phyloP scores from a whole-genome alignment of 2,888 invertebrate genomes.

The Nemapogon koenigi region DNA sequence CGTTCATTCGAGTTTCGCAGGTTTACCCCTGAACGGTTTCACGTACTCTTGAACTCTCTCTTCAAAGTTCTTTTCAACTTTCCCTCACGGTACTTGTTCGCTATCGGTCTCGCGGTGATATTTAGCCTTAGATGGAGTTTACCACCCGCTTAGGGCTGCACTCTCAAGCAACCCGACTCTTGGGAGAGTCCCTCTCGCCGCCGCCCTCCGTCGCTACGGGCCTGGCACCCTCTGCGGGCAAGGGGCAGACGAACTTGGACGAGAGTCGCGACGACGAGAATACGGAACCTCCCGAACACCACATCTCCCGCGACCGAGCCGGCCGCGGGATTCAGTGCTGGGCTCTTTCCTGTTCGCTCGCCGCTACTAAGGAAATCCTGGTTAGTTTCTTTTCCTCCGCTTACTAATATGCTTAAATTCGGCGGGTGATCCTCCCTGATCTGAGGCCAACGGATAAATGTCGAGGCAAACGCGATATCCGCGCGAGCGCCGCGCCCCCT shows the following conservation, averaged over 20 bases:
- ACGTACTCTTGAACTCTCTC: conserved; percentile 61
- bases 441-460: conserved; percentile 35
- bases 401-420: conserved; percentile 73
- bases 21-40: conserved; percentile 60
- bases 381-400: conserved; percentile 76
- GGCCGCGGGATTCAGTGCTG: conserved; percentile 50
- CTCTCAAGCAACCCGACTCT: conserved; percentile 67
- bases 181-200: conserved; percentile 27
- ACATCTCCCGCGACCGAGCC: conserved; percentile 46
- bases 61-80: conserved; percentile 76
- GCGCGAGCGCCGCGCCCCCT: too few relatives aligned
- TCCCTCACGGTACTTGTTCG: conserved; percentile 73
- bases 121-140: conserved; percentile 67
- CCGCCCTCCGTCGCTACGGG: conserved; percentile 43
- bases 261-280: conserved; percentile 26
- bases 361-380: conserved; percentile 69
- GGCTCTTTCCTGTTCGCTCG: conserved; percentile 66
- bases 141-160: conserved; percentile 69
- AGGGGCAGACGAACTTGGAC: conserved; percentile 54
- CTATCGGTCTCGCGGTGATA: conserved; percentile 71
- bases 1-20: conserved; percentile 63
- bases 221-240: conserved; percentile 60
- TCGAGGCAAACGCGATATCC: conserved; percentile 23
- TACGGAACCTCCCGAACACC: conserved; percentile 55
- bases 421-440: conserved; percentile 48